These are phyloP conservation scores for Hirtodrosophila histrioides DNA, from an alignment of 2,888 invertebrate species.

Conservation along the genomic window DNA sequence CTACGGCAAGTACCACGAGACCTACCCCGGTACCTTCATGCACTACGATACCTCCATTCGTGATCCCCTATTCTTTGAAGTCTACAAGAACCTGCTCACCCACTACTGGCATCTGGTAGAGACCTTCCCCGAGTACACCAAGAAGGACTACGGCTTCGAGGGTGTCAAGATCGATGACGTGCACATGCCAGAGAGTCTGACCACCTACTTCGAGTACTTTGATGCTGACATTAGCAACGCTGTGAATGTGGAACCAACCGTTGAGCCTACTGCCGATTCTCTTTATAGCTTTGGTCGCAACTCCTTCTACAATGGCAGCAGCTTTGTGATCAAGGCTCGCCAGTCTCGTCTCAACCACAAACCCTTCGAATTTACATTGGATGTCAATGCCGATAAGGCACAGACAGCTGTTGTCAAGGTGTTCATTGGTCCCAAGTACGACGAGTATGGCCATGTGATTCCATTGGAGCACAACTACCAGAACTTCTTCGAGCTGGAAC, in stretches of 20 bases:
- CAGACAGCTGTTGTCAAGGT: conserved; percentile 87
- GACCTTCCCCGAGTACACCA: conserved; percentile 87
- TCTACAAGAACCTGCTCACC: conserved; percentile 87
- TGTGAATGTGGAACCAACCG: conserved; percentile 83
- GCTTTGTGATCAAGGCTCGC: conserved; percentile 86
- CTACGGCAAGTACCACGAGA: conserved; percentile 72
- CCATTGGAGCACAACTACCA: conserved; percentile 87
- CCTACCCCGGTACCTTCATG: conserved; percentile 85
- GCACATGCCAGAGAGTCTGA: conserved; percentile 87
- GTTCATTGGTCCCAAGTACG: conserved; percentile 89
- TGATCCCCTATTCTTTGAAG: conserved; percentile 90
- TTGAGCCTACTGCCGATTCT: conserved; percentile 69
- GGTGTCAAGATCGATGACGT: conserved; percentile 88
- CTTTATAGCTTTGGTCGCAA: conserved; percentile 79
- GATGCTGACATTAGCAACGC: conserved; percentile 86
- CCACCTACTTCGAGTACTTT: conserved; percentile 89
- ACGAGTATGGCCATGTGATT: conserved; percentile 85
- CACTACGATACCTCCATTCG: conserved; percentile 88
- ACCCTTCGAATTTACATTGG: conserved; percentile 87
- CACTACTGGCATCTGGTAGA: conserved; percentile 87
- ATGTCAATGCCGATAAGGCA: conserved; percentile 86
- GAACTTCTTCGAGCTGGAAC: conserved; percentile 88
- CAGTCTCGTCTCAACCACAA: conserved; percentile 88
- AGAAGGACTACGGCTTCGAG: conserved; percentile 87
- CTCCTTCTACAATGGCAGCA: conserved; percentile 76